These are phyloP conservation scores for Fulica atra DNA, from an alignment of 2,113 vertebrate genomes.

Conservation along the genomic window DNA sequence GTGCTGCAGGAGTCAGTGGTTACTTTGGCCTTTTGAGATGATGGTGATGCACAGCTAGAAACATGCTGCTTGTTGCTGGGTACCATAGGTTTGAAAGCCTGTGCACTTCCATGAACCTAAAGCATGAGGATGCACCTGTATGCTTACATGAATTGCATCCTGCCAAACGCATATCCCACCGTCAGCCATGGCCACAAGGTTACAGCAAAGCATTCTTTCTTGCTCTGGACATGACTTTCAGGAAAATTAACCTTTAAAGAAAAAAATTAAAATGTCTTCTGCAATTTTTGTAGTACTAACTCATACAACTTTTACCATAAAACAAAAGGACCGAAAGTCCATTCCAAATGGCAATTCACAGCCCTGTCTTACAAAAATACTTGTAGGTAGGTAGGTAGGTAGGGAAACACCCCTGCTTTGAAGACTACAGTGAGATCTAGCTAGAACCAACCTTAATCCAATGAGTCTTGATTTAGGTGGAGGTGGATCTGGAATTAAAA, in stretches of 20 bases:
- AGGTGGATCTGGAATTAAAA: background rate
- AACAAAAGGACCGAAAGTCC: background rate
- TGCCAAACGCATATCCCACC: background rate
- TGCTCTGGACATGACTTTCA: background rate
- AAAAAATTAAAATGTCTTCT: background rate
- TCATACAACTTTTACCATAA: background rate
- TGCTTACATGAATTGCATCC: background rate
- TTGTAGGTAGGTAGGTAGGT: background rate
- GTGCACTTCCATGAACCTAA: background rate
- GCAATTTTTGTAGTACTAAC: background rate
- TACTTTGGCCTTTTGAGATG: background rate
- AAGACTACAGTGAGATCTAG: background rate
- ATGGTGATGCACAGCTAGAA: background rate
- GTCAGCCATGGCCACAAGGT: fast-evolving
- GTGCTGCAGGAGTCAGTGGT: background rate
- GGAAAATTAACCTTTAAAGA: background rate
- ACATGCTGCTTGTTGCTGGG: background rate
- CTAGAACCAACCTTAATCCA: background rate
- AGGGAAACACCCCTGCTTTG: background rate
- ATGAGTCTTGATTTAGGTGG: background rate
- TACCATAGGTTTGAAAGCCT: background rate
- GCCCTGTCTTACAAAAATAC: background rate
- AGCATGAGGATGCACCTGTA: background rate
- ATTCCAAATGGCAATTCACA: background rate
- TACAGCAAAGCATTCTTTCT: background rate